Evolutionary conservation across 1,140 invertebrate genomes (phyloP).

Genomic region (Drosophila ohnishii): DNA sequence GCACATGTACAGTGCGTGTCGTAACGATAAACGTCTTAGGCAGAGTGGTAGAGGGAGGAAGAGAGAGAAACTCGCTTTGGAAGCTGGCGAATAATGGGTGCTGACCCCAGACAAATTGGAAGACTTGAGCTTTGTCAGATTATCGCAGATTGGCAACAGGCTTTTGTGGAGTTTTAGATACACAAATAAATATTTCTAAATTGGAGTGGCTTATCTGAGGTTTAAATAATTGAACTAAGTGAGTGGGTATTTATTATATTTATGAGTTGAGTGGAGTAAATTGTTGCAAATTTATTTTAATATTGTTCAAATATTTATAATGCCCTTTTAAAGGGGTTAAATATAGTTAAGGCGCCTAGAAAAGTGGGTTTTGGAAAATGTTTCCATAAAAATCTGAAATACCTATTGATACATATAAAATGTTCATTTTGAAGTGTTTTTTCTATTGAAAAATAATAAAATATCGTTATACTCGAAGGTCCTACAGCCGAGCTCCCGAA

Average conservation of each 20-base stretch:
- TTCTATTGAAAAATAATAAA: no score
- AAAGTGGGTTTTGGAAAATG: not conserved
- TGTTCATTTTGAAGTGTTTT: not conserved
- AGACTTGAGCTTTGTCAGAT: not conserved
- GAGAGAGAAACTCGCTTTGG: conserved; percentile 7
- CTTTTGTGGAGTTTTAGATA: not conserved
- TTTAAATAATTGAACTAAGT: not conserved
- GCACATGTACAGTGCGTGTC: conserved; percentile 59
- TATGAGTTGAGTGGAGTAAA: not conserved
- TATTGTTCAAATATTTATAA: not conserved
- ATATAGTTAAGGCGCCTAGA: no score
- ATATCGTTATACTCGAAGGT: no score
- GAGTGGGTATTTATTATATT: not conserved
- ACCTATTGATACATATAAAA: not conserved
- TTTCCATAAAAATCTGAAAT: not conserved
- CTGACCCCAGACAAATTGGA: conserved; percentile 39
- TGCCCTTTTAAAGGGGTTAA: not conserved
- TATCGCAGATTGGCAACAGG: not conserved
- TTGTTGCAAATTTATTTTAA: not conserved
- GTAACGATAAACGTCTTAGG: conserved; percentile 42
- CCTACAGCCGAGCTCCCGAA: no score
- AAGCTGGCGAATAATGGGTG: conserved; percentile 14
- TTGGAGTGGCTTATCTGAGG: not conserved
- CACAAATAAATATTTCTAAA: not conserved
- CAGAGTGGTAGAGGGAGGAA: not conserved